Base-by-base conservation (phyloP, 35 echinoderm and acorn worm genomes). In the Holothuria glaberrima region DNA sequence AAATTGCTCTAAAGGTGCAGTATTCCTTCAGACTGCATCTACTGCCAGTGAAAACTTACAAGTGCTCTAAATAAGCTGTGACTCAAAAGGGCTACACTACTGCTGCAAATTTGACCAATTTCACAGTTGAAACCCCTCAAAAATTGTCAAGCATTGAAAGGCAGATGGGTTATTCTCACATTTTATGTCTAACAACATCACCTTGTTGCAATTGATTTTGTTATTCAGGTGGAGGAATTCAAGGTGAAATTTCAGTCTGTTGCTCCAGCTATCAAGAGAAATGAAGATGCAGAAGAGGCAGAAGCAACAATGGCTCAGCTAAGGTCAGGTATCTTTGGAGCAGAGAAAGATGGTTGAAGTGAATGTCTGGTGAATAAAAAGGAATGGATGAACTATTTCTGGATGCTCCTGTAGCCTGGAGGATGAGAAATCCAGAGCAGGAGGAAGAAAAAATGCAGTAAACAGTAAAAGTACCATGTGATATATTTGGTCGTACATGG, bases 241-340 rank as follows among this genome's bases (percentile, higher is more conserved):
- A 92, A 90, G 63, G 22, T 78, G 20, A 92, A 90, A 58, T 92
- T 96, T 36, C 94, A 96, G 62, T 90, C 94, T 12, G 88, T 96
- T 63, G 94, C 91, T 29, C 94, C 94, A 30, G 66, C 32, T 41
- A 90, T 96, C 52, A 76, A 72, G 65, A 66, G 94, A 56, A 96
- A 90, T 7, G 59, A 91, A 26, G 21, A 26, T 27, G 88, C 74
- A 6, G 90, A 91, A 45, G 86, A 87, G 19, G 86, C 82, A 20
- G 86, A 83, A 48, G 92, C 88, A 30, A 93, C 86, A 3, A 79
- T 93, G 44, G 60, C 59, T 22, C 66, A 87, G 27, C 67, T 93
- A 20, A 38, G 68, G 6, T 63, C 61, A n/a, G 86, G 88, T 72
- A 89, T 93, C 21, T 71, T 93, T 26, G 58, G 85, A 65, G 74